phyloP scores from a whole-genome alignment of 2,113 vertebrate species.

The Peucedramus taeniatus region DNA sequence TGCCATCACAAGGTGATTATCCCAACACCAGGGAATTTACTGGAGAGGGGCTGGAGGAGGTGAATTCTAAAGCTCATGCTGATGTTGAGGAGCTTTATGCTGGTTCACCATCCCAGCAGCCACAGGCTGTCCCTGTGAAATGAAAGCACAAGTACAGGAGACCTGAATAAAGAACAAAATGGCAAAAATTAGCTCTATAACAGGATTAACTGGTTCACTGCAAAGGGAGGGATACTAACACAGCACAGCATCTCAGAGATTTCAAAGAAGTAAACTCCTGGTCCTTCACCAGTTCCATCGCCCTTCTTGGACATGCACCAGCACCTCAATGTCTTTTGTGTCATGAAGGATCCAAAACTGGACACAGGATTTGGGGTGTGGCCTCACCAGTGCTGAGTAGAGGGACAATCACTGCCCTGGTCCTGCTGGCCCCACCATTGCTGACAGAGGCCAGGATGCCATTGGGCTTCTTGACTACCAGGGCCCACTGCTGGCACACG shows the following conservation, averaged over 20 bases:
- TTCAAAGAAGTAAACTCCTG: not conserved
- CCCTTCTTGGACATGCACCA: not conserved
- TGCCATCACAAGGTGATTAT: not conserved
- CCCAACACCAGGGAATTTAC: not conserved
- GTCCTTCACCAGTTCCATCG: not conserved
- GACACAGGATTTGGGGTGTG: not conserved
- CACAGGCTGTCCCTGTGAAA: not conserved
- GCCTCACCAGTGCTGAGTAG: not conserved
- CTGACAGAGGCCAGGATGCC: not conserved
- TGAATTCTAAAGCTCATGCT: not conserved
- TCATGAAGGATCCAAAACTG: not conserved
- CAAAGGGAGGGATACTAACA: not conserved
- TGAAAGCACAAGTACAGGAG: not conserved
- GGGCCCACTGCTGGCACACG: not conserved
- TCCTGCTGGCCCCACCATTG: not conserved
- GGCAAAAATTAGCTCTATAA: not conserved
- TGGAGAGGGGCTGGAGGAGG: fast-evolving
- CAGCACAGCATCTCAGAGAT: not conserved
- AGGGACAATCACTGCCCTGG: not conserved
- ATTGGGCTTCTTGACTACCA: not conserved
- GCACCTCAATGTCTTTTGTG: not conserved
- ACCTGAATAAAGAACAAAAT: not conserved
- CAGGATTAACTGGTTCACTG: not conserved
- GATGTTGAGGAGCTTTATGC: not conserved
- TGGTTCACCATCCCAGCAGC: not conserved